Conservation (phyloP, 2,113 vertebrate species). For the Ursus arctos region DNA sequence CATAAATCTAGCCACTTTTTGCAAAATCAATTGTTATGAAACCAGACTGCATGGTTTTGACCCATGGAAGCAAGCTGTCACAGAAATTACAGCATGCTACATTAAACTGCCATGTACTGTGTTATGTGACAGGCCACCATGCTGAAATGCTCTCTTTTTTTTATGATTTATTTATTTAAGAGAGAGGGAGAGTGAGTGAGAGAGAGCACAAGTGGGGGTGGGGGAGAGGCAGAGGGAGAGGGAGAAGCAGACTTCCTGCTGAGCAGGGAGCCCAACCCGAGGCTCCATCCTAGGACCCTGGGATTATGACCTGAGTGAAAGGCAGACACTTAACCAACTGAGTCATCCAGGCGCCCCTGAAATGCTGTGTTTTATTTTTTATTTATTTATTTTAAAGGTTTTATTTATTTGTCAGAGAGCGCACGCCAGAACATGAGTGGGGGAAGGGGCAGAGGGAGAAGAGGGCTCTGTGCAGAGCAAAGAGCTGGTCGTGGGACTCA, state of each 20-base stretch:
- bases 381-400: too few species aligned
- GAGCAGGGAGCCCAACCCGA: background rate
- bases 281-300: background rate
- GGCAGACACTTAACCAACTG: background rate
- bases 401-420: too few species aligned
- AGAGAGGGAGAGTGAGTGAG: background rate
- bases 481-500: background rate
- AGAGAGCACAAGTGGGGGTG: background rate
- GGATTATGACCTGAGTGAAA: background rate
- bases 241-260: background rate
- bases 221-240: background rate
- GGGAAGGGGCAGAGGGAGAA: too few species aligned
- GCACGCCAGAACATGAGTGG: too few species aligned
- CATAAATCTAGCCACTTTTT: background rate
- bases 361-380: background rate
- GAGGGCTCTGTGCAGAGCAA: too few species aligned
- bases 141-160: background rate
- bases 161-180: background rate
- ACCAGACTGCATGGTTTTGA: background rate
- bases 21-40: conserved; percentile 54
- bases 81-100: background rate
- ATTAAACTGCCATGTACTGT: background rate
- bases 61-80: background rate
- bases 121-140: background rate
- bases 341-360: background rate